Conservation (phyloP, 2,888 invertebrate species). For the Agrenia bidenticulata region DNA sequence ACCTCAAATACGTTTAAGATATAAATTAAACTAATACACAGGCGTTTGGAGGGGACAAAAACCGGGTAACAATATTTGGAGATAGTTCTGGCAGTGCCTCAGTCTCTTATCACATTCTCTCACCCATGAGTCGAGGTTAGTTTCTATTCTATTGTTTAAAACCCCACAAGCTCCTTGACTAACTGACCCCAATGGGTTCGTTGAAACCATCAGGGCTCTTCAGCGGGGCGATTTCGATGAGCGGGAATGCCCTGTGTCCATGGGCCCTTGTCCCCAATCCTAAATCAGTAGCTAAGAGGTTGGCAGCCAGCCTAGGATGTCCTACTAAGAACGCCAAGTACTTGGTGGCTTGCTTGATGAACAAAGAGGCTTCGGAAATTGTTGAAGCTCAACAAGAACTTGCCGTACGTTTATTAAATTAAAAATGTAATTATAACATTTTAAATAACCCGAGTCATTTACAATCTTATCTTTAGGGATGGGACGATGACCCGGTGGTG, state of each 20-base stretch:
- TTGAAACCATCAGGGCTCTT: slow-evolving; percentile 30
- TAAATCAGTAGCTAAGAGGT: slow-evolving; percentile 34
- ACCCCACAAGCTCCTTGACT: not conserved
- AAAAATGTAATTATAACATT: no score
- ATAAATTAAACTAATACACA: no score
- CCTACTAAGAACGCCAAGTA: slow-evolving; percentile 39
- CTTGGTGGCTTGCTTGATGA: slow-evolving; percentile 44
- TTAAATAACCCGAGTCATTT: no score
- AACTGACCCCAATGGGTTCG: not conserved
- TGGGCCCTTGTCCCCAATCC: slow-evolving; percentile 47
- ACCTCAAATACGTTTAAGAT: no score
- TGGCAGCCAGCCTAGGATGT: slow-evolving; percentile 37
- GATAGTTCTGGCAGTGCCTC: slow-evolving; percentile 36
- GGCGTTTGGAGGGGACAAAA: slow-evolving; percentile 40
- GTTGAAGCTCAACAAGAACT: slow-evolving; percentile 45
- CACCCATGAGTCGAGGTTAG: slow-evolving; percentile 37
- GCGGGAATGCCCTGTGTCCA: slow-evolving; percentile 45
- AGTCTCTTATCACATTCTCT: slow-evolving; percentile 44
- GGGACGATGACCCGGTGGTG: slow-evolving; percentile 44
- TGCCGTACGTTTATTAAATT: slow-evolving; percentile 16
- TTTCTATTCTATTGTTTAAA: not conserved
- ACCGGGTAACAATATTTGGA: slow-evolving; percentile 38
- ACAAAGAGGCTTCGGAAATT: slow-evolving; percentile 42
- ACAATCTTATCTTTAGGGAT: slow-evolving; percentile 27
- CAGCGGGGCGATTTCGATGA: slow-evolving; percentile 38